Evolutionary conservation across 2,113 vertebrate species (phyloP).

Genomic region (Oncorhynchus keta): DNA sequence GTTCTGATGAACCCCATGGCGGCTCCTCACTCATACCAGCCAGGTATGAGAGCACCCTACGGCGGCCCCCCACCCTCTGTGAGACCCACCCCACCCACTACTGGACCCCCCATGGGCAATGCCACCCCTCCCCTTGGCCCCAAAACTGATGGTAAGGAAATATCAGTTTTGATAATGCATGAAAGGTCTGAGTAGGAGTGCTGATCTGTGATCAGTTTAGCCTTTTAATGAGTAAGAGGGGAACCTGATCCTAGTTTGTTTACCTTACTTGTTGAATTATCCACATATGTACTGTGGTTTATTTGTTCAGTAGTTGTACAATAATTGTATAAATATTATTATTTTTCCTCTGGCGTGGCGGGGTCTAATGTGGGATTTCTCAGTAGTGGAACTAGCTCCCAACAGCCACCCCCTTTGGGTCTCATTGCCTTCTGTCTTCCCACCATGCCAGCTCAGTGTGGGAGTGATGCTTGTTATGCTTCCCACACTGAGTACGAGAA

Average conservation of each 20-base stretch:
- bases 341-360: too few species aligned
- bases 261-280: too few species aligned
- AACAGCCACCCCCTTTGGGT: not conserved
- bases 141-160: slow-evolving; percentile 77
- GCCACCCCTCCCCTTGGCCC: slow-evolving; percentile 43
- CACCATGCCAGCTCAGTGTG: slow-evolving; percentile 67
- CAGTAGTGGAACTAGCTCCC: not conserved
- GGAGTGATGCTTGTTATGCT: slow-evolving; percentile 49
- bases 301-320: too few species aligned
- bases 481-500: slow-evolving; percentile 60
- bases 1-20: slow-evolving; percentile 72
- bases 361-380: too few species aligned
- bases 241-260: not conserved
- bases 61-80: slow-evolving; percentile 57
- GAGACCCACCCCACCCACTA: slow-evolving; percentile 59
- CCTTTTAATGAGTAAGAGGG: too few species aligned
- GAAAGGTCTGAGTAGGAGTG: too few species aligned
- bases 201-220: too few species aligned
- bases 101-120: slow-evolving; percentile 45
- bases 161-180: not conserved
- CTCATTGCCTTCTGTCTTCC: slow-evolving; percentile 30
- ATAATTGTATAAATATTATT: too few species aligned
- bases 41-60: slow-evolving; percentile 60
- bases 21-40: slow-evolving; percentile 75
- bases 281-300: too few species aligned